These are phyloP conservation scores for Pangasius sanitwongsei DNA, from an alignment of 2,797 vertebrate genomes.

Conservation along the genomic window DNA sequence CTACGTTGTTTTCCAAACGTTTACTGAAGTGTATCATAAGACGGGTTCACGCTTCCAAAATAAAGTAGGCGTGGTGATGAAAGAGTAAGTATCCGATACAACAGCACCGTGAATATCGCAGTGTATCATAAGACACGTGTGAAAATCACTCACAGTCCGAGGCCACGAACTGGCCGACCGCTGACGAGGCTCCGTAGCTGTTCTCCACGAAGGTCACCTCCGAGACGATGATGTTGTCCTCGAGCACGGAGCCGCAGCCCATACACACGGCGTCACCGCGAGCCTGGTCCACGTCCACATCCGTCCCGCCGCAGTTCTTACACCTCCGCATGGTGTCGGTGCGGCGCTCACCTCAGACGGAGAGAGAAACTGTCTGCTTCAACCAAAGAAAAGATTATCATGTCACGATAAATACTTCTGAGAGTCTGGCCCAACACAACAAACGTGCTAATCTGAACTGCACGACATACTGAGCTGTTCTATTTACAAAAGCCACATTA, in stretches of 20 bases:
- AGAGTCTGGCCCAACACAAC: background rate
- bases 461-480: no score
- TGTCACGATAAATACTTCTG: background rate
- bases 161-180: conserved; percentile 94
- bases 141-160: conserved; percentile 80
- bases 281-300: conserved; percentile 91
- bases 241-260: conserved; percentile 90
- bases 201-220: conserved; percentile 96
- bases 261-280: conserved; percentile 93
- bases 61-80: background rate
- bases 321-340: conserved; percentile 81
- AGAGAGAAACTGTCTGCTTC: background rate
- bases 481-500: no score
- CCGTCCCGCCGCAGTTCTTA: conserved; percentile 84
- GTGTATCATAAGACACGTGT: background rate
- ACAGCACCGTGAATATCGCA: background rate
- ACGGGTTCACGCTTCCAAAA: background rate
- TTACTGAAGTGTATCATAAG: background rate
- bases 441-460: background rate
- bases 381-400: background rate
- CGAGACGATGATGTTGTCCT: conserved; percentile 98
- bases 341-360: background rate
- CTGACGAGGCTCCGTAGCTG: conserved; percentile 88
- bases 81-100: background rate
- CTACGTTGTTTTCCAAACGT: background rate